Base-by-base conservation (phyloP, 2,888 invertebrate genomes). In the Clivina fossor region DNA sequence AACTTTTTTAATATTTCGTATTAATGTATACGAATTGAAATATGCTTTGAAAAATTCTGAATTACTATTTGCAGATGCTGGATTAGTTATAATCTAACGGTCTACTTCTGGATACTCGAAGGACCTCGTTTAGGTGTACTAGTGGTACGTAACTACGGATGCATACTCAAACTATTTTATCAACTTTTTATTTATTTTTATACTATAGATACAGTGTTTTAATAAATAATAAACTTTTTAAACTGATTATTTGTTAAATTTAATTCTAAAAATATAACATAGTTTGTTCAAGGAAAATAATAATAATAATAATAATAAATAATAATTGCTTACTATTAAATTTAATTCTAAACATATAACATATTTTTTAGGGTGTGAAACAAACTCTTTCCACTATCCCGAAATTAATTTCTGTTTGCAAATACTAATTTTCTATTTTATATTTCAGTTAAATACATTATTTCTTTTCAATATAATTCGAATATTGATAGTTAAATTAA, bases 81-180 rank as follows among this genome's bases (percentile, higher is more conserved):
- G 90, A 89, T 85, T 75, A 88, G 89, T 3, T 94, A 94, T 69
- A 90, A 90, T 69, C 82, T 91, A 61, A 80, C 85, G 4, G 73
- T 79, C 0, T 84, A 86, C 64, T 93, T 90, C 70, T 95, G 94
- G 93, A 90, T 95, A 61, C 75, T 94, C 19, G 94, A 96, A 73
- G 93, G 88, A 16, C 94, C 94, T 0, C 77, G 95, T 47, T 78
- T 90, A 56, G 80, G 80, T 2, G 84, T 93, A 16, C 85, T 95
- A 62, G 68, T 86, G 76, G 93, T 94, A 75, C 81, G 82, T 75
- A 7, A 4, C n/a, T n/a, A n/a, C n/a, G n/a, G n/a, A n/a, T n/a
- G n/a, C n/a, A n/a, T n/a, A n/a, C n/a, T n/a, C n/a, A n/a, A n/a
- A n/a, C n/a, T n/a, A n/a, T n/a, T n/a, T n/a, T n/a, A n/a, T n/a